Evolutionary conservation across 2,888 invertebrate genomes (phyloP), one percentile per base, ranked within the genome.

Genomic region (Synanthedon andrenaeformis): DNA sequence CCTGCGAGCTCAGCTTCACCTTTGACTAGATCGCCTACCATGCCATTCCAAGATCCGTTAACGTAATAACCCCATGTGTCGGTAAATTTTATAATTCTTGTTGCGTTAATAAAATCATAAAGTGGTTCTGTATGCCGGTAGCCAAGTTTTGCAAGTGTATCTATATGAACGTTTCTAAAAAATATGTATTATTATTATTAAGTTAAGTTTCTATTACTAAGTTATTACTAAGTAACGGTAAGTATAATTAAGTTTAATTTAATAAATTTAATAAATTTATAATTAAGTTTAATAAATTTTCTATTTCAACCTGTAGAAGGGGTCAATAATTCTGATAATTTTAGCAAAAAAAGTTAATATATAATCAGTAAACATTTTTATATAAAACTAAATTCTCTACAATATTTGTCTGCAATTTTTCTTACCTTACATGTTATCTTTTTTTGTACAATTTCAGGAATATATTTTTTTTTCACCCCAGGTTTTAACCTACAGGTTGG

Each of bases 1-100:
- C 82, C 80, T 63, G 69, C 67, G 19, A 84, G 55, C n/a, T 84
- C 82, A 5, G 77, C 79, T 52, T 66, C 66, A 4, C 70, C 77
- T 2, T 59, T 56, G 3, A 58, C 56, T 19, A 84, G 53, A 42
- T 75, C 66, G 1, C 79, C 79, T 2, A 77, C 61, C 73, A 82
- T 76, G 0, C 83, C 84, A 48, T 67, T 76, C 69, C 72, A 80
- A 3, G 70, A 62, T 4, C 78, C 77, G 55, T 85, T 83, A 2
- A 59, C 62, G 1, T 58, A 59, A 52, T 78, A 77, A 0, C 83
- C 83, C 82, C 82, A 84, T 3, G 67, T 71, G 0, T 75, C 62
- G 11, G 70, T 65, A 49, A 70, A 78, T 1, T 70, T 55, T 0
- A 68, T 45, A 1, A 53, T 51, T 49, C 58, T 58, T 0, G 76